Conservation (phyloP, 1,140 invertebrate genomes). For the Liolophura sinensis region DNA sequence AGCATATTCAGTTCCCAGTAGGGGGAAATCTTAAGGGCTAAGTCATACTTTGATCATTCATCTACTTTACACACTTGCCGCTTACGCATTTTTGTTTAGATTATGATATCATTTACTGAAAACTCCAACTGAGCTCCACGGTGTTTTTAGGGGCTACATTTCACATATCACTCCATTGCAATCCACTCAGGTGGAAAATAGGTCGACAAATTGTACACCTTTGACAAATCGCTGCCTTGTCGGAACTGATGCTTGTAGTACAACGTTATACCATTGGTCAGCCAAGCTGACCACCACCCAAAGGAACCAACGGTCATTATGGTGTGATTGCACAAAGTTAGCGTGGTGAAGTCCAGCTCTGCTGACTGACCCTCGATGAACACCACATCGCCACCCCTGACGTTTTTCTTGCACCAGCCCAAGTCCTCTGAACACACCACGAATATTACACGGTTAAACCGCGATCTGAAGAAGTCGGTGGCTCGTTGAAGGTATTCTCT, state of each 20-base stretch:
- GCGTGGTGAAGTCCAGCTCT: slow-evolving; percentile 65
- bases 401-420: slow-evolving; percentile 14
- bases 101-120: too few species aligned
- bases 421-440: slow-evolving; percentile 15
- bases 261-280: slow-evolving; percentile 62
- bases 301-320: slow-evolving; percentile 73
- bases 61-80: too few species aligned
- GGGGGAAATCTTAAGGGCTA: too few species aligned
- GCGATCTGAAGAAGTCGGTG: slow-evolving; percentile 17
- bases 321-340: slow-evolving; percentile 68
- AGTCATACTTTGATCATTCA: too few species aligned
- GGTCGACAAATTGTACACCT: slow-evolving; percentile 13
- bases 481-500: slow-evolving; percentile 19
- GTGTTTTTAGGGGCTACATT: too few species aligned
- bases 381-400: slow-evolving; percentile 17
- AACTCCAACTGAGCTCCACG: too few species aligned
- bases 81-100: too few species aligned
- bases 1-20: too few species aligned
- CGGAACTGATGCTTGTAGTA: background rate
- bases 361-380: slow-evolving; percentile 4
- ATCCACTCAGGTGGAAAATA: slow-evolving; percentile 27
- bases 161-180: slow-evolving; percentile 7
- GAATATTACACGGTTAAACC: slow-evolving; percentile 16
- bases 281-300: slow-evolving; percentile 69
- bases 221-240: background rate